Conservation (phyloP, 2,113 vertebrate species). For the Pelodiscus sinensis region DNA sequence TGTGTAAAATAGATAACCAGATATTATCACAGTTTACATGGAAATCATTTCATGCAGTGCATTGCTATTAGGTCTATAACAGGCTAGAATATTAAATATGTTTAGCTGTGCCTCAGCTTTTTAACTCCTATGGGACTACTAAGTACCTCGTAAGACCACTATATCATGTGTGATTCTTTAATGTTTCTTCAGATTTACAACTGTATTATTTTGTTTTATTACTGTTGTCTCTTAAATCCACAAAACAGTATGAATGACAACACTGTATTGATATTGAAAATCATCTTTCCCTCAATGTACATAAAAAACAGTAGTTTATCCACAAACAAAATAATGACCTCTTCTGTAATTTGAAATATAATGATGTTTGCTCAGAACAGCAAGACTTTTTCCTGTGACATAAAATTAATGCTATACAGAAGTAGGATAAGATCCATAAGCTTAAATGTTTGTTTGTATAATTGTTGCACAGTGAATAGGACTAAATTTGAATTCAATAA, state of each 20-base stretch:
- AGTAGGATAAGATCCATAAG: not conserved
- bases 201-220: not conserved
- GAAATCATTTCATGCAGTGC: not conserved
- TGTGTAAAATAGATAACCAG: not conserved
- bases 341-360: not conserved
- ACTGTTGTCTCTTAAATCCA: not conserved
- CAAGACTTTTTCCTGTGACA: not conserved
- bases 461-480: not conserved
- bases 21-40: not conserved
- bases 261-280: not conserved
- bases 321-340: not conserved
- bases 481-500: not conserved
- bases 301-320: not conserved
- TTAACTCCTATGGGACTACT: not conserved
- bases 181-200: not conserved
- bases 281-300: not conserved
- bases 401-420: not conserved
- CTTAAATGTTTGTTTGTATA: conserved; percentile 7
- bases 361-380: not conserved
- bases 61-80: not conserved
- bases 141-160: not conserved
- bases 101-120: not conserved
- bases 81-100: not conserved
- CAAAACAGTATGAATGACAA: not conserved
- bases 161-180: not conserved